Evolutionary conservation across 2,113 vertebrate genomes (phyloP).

Genomic region (Euleptes europaea): DNA sequence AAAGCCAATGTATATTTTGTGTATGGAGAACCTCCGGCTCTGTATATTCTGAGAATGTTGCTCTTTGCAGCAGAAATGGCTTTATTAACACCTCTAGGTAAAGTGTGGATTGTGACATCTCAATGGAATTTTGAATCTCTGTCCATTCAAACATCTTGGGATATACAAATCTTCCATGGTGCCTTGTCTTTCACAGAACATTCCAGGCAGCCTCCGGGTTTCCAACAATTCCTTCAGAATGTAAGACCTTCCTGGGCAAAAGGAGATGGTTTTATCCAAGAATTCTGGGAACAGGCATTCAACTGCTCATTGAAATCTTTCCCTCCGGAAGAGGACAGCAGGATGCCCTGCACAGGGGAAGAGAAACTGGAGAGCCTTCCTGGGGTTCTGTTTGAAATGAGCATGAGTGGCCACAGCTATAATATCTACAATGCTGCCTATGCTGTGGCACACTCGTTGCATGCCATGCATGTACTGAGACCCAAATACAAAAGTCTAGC

Average conservation of each 20-base stretch:
- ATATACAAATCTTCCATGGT: background rate
- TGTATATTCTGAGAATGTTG: background rate
- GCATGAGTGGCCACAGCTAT: background rate
- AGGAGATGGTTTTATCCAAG: background rate
- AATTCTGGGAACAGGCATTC: background rate
- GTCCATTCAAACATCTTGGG: rapidly evolving
- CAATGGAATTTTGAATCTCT: background rate
- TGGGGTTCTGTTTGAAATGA: background rate
- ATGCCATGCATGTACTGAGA: background rate
- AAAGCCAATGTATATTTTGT: background rate
- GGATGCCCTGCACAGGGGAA: background rate
- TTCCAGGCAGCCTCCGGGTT: background rate
- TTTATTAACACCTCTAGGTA: background rate
- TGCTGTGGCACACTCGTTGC: background rate
- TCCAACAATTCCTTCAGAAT: background rate
- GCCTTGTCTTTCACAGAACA: background rate
- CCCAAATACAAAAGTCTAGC: background rate
- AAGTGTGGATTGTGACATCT: background rate
- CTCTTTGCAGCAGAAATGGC: background rate
- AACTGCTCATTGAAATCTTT: background rate
- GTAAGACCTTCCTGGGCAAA: background rate
- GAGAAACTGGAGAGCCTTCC: background rate
- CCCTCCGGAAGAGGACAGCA: background rate
- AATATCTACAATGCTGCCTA: background rate
- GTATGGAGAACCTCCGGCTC: background rate